Conservation (phyloP, 2,888 invertebrate species). For the Tridacna crocea region DNA sequence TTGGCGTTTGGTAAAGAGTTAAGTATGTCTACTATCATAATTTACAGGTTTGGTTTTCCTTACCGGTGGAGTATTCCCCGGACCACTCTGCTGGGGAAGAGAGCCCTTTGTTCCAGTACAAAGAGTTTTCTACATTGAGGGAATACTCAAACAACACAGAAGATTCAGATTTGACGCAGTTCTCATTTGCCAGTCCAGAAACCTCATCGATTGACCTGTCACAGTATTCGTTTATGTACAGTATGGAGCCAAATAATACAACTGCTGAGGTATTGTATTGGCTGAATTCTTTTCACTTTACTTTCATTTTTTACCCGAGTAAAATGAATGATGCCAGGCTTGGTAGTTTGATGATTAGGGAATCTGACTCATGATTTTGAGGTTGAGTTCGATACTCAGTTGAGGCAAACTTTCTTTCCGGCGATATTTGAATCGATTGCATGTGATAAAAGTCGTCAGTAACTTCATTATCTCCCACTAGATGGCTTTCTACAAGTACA, state of each 20-base stretch:
- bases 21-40: neutral
- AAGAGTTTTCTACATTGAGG: constrained; percentile 34
- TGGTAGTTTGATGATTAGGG: too few relatives aligned
- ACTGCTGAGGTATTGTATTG: constrained; percentile 10
- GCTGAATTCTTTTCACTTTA: neutral
- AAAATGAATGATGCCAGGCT: too few relatives aligned
- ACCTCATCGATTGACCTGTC: neutral
- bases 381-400: too few relatives aligned
- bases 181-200: constrained; percentile 23
- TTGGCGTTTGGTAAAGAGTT: too few relatives aligned
- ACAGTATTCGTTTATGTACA: constrained; percentile 20
- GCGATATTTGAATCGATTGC: too few relatives aligned
- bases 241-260: constrained; percentile 28
- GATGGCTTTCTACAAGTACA: too few relatives aligned
- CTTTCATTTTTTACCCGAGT: too few relatives aligned
- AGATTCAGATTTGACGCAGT: constrained; percentile 30
- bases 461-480: too few relatives aligned
- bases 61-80: constrained; percentile 53
- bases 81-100: constrained; percentile 37
- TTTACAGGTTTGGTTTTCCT: constrained; percentile 55
- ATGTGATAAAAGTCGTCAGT: too few relatives aligned
- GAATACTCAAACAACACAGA: constrained; percentile 29
- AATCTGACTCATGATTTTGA: too few relatives aligned
- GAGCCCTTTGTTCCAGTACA: constrained; percentile 33
- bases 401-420: too few relatives aligned